Base-by-base conservation (phyloP, 1,140 invertebrate genomes). In the Diachasma alloeum region DNA sequence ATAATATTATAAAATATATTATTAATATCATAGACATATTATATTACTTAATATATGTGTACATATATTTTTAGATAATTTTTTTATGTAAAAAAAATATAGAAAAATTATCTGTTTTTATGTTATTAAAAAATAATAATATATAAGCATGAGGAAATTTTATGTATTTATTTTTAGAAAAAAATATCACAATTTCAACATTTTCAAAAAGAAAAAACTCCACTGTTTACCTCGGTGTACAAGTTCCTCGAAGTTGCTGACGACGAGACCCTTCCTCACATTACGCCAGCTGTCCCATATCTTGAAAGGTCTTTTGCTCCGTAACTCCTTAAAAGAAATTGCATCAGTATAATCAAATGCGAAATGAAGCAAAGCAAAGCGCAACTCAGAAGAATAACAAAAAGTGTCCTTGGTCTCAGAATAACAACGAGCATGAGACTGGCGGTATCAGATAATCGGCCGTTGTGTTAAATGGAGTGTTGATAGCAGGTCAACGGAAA, bases 241-340 rank as follows among this genome's bases (percentile, higher is more conserved):
- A 85, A 98, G 91, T 91, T 98, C 97, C 89, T 96, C 94, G 85
- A 98, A 95, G 88, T 94, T 96, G 86, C 94, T 94, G 86, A 97
- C 97, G 82, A 97, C 96, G 88, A 98, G 91, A 85, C 96, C 96
- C 91, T 98, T 98, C 89, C 97, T 94, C 83, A 96, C 93, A 91
- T 94, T 96, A 91, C 97, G 93, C 92, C 95, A 96, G 91, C 95
- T 95, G 93, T 97, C 97, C 97, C 97, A 98, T 94, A 98, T 94
- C 93, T 98, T 98, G 92, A 97, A 97, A 92, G 97, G 96, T 93
- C 95, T 95, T 93, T 96, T 96, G 93, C 94, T 94, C 92, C 95
- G 94, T 92, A 94, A 93, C 93, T 96, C 95, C 95, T 96, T 92
- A 15, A 68, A 9, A 77, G 74, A 83, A 63, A 63, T 26, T 4